Evolutionary conservation across 1,140 invertebrate genomes (phyloP), one percentile per base, ranked within the genome.

Genomic region (Halesus radiatus): DNA sequence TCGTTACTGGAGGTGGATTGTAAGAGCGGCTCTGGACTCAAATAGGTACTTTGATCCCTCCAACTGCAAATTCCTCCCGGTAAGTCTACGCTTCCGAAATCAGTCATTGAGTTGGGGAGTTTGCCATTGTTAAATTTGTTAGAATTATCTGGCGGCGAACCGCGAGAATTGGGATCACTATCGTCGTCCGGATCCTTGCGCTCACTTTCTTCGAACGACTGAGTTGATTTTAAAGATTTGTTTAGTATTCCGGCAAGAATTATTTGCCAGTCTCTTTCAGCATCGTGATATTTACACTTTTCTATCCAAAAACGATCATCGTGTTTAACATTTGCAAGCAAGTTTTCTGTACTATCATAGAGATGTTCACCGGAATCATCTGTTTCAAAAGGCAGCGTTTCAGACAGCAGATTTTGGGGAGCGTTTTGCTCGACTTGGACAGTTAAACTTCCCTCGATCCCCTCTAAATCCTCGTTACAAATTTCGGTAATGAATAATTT

Each of bases 11-110:
- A 70, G 13, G 37, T 23, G 6, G 66, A 70, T 20, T 50, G 32
- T 18, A 37, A n/a, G n/a, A 83, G 22, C n/a, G 87, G 87, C 85
- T 92, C 92, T 77, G 88, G 82, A 83, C 91, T 91, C 83, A 96
- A 88, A 85, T 96, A 96, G 66, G 95, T 96, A 87, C 94, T 96
- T 85, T 95, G 92, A 86, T 96, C 95, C 85, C 92, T 93, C 95
- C 95, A 96, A 84, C 94, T 94, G 88, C 94, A 93, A 81, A 95
- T 92, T 68, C 94, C 94, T 78, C 94, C 93, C 5, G 95, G 94
- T 64, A 96, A 88, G 88, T 95, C 93, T 81, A 94, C 92, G 73
- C 92, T 91, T 83, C 94, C 90, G 83, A 93, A 93, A 85, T 94
- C 92, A 1, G 93, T 94, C 60, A 91, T 90, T 56, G 87, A 91